Evolutionary conservation across 2,113 vertebrate genomes (phyloP).

Genomic region (Cheilinus undulatus): DNA sequence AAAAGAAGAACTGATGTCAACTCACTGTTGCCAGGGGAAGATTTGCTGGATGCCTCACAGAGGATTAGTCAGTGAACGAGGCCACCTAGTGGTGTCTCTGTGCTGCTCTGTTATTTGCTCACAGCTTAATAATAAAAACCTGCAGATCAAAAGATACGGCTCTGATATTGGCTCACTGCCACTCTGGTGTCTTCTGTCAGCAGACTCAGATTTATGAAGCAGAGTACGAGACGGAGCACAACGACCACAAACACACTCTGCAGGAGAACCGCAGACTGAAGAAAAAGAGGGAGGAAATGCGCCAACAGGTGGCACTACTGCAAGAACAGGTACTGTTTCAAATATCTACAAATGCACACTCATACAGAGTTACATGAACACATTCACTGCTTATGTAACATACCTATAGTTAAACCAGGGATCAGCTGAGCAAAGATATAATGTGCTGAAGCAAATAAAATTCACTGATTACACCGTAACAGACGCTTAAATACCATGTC

Average conservation of each 20-base stretch:
- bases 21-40: constrained; percentile 73
- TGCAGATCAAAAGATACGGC: constrained; percentile 12
- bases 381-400: background rate
- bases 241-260: constrained; percentile 82
- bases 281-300: constrained; percentile 83
- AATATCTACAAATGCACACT: background rate
- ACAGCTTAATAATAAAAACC: background rate
- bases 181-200: constrained; percentile 39
- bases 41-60: constrained; percentile 30
- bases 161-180: constrained; percentile 28
- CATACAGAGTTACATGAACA: background rate
- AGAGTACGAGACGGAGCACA: constrained; percentile 84
- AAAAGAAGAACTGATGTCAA: constrained; percentile 49
- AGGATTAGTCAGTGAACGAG: constrained; percentile 55
- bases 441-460: background rate
- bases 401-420: no score
- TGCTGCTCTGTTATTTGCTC: background rate
- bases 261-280: constrained; percentile 84
- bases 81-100: constrained; percentile 74
- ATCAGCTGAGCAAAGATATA: background rate
- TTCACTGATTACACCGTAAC: no score
- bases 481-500: background rate
- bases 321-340: constrained; percentile 83
- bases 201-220: constrained; percentile 87
- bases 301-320: constrained; percentile 84